Percentiles rank a stretch among this genome's conserved stretches.
These are phyloP conservation scores for Planococcus citri DNA, from an alignment of 1,140 invertebrate species.

Conservation along the genomic window DNA sequence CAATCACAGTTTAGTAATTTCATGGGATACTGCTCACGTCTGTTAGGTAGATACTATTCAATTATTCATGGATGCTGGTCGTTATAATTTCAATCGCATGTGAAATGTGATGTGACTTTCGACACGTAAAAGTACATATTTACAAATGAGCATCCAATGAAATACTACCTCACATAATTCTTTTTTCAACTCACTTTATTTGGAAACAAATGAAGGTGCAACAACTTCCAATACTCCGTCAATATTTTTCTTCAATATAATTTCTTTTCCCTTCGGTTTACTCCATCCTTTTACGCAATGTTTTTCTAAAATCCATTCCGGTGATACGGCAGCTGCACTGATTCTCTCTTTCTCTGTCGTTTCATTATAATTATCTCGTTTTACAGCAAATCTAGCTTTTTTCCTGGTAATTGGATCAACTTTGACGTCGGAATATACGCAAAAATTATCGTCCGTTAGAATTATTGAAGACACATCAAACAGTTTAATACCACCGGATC, in stretches of 20 bases:
- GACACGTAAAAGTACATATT: too few relatives aligned
- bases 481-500: not conserved
- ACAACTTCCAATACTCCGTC: not conserved
- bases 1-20: too few relatives aligned
- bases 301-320: constrained; percentile 1
- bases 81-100: too few relatives aligned
- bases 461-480: not conserved
- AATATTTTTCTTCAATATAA: not conserved
- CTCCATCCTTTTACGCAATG: not conserved
- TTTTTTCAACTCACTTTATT: not conserved
- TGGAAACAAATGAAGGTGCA: not conserved
- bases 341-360: not conserved
- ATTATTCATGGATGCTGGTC: too few relatives aligned
- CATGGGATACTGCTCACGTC: too few relatives aligned
- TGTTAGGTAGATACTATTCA: too few relatives aligned
- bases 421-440: not conserved
- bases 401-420: not conserved
- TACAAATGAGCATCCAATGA: too few relatives aligned
- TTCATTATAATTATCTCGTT: not conserved
- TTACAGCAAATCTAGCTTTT: not conserved
- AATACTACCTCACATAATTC: too few relatives aligned
- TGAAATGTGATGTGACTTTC: too few relatives aligned
- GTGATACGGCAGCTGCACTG: not conserved
- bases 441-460: not conserved
- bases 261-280: not conserved